Percentiles rank a stretch among this genome's conserved stretches.
These are phyloP conservation scores for Drosophila bipectinata DNA, from an alignment of 1,140 invertebrate genomes.

Conservation along the genomic window DNA sequence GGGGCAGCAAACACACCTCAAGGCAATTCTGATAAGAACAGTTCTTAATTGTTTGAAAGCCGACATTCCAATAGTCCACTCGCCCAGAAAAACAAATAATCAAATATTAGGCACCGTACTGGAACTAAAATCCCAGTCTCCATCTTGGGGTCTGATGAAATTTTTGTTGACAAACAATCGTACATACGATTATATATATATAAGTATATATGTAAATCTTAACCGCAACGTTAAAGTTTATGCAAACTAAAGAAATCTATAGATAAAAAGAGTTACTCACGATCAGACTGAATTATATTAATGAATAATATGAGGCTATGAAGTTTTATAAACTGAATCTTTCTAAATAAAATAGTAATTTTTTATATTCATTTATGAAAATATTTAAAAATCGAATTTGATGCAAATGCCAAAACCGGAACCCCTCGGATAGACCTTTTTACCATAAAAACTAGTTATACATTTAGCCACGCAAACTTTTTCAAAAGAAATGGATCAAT, in stretches of 20 bases:
- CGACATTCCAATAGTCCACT: constrained; percentile 66
- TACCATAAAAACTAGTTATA: background rate
- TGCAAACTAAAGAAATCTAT: no score
- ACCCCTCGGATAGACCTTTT: background rate
- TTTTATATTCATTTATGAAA: background rate
- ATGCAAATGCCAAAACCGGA: background rate
- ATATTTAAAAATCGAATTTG: background rate
- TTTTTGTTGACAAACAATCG: constrained; percentile 3
- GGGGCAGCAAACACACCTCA: constrained; percentile 37
- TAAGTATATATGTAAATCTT: no score
- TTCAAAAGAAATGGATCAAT: background rate
- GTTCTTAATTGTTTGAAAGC: constrained; percentile 68
- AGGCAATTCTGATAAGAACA: constrained; percentile 68
- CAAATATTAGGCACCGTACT: constrained; percentile 1
- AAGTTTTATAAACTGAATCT: no score
- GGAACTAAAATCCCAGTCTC: background rate
- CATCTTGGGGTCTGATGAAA: constrained; percentile 20
- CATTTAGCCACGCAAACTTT: background rate
- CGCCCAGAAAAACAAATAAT: constrained; percentile 6
- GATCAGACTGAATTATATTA: background rate
- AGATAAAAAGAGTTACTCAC: background rate
- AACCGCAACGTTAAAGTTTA: no score
- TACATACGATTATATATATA: background rate
- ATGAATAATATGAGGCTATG: no score
- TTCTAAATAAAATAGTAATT: no score